These are phyloP conservation scores for Mythimna albipuncta DNA, from an alignment of 2,888 invertebrate species.

Conservation along the genomic window DNA sequence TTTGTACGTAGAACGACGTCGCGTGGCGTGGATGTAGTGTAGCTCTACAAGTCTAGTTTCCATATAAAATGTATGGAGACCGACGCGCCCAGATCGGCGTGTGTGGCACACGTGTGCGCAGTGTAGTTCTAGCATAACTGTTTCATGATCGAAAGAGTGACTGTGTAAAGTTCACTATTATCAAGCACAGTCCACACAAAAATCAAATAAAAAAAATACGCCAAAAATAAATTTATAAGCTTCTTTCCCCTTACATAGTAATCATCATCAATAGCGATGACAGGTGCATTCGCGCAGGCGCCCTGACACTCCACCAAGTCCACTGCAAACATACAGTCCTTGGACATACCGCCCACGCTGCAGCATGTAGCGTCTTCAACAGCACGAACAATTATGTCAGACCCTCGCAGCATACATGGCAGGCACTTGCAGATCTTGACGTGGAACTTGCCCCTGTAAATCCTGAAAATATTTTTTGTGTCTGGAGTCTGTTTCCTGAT, in stretches of 20 bases:
- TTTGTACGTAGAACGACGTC: too few relatives aligned
- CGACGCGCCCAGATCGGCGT: too few relatives aligned
- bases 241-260: slow-evolving; percentile 75
- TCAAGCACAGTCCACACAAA: not conserved
- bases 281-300: slow-evolving; percentile 85
- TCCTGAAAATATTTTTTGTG: slow-evolving; percentile 65
- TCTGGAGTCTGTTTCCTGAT: too few relatives aligned
- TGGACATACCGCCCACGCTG: slow-evolving; percentile 75
- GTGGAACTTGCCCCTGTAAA: slow-evolving; percentile 80
- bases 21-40: too few relatives aligned
- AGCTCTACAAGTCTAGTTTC: too few relatives aligned
- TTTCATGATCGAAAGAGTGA: too few relatives aligned
- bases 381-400: slow-evolving; percentile 76
- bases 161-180: not conserved
- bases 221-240: not conserved
- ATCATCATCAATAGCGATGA: slow-evolving; percentile 83
- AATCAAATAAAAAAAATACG: too few relatives aligned
- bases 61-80: too few relatives aligned
- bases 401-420: slow-evolving; percentile 85
- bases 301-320: slow-evolving; percentile 84
- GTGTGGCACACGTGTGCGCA: too few relatives aligned
- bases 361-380: slow-evolving; percentile 79
- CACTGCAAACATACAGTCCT: slow-evolving; percentile 81
- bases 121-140: too few relatives aligned
- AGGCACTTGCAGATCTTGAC: slow-evolving; percentile 84